These are phyloP conservation scores for Parnassius smintheus DNA, from an alignment of 2,888 invertebrate species.

Conservation along the genomic window DNA sequence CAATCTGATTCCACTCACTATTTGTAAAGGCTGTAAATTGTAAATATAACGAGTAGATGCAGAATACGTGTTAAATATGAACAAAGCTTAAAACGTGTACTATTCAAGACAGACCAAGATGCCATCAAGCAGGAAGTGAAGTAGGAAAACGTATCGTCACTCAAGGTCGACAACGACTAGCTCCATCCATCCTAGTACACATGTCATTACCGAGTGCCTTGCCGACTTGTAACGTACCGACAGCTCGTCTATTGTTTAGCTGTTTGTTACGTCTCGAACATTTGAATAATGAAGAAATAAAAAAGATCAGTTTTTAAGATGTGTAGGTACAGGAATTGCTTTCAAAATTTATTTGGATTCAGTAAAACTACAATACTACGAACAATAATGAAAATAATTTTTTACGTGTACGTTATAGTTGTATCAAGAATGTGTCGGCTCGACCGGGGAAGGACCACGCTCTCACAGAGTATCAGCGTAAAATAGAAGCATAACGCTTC, in stretches of 20 bases:
- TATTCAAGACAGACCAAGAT: constrained; percentile 59
- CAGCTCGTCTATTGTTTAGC: constrained; percentile 56
- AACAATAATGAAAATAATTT: too few relatives aligned
- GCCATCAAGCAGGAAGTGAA: constrained; percentile 74
- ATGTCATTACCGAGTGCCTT: constrained; percentile 44
- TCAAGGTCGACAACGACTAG: constrained; percentile 66
- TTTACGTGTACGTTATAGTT: too few relatives aligned
- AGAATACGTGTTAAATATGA: constrained; percentile 26
- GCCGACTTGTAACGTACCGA: constrained; percentile 42
- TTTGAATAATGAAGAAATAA: constrained; percentile 18
- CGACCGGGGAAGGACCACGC: too few relatives aligned
- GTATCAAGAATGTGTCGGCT: too few relatives aligned
- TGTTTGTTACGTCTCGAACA: constrained; percentile 54
- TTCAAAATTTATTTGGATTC: too few relatives aligned
- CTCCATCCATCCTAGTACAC: constrained; percentile 50
- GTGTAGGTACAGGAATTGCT: too few relatives aligned
- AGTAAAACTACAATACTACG: too few relatives aligned
- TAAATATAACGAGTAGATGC: constrained; percentile 4
- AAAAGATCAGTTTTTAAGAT: neutral
- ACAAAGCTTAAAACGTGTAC: constrained; percentile 40
- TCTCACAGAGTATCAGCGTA: too few relatives aligned
- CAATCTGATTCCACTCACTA: neutral
- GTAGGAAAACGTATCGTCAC: constrained; percentile 75
- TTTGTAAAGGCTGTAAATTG: neutral
- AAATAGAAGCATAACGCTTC: too few relatives aligned